Evolutionary conservation across 2,888 invertebrate genomes (phyloP).

Genomic region (Carpatolechia fugitivella): DNA sequence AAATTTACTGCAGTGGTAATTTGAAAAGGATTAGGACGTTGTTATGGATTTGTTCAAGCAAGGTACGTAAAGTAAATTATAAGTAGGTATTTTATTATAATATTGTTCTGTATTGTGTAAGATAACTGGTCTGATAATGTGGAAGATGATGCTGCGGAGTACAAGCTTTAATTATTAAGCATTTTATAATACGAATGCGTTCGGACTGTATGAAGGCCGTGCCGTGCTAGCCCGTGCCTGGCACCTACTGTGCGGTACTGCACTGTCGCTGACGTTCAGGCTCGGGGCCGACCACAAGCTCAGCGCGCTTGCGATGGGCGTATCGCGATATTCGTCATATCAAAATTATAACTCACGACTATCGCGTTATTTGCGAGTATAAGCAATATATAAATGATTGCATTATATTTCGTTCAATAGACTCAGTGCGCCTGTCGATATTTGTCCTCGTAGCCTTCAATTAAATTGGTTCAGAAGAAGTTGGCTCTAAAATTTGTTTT

Average conservation of each 20-base stretch:
- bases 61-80: constrained; percentile 34
- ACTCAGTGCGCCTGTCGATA: constrained; percentile 30
- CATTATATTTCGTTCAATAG: constrained; percentile 10
- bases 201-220: constrained; percentile 65
- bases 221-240: constrained; percentile 63
- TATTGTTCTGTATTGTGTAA: not conserved
- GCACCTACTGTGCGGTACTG: constrained; percentile 38
- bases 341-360: constrained; percentile 2
- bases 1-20: not conserved
- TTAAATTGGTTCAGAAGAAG: not conserved
- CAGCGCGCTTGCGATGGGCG: constrained; percentile 14
- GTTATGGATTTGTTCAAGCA: constrained; percentile 58
- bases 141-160: not conserved
- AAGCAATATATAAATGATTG: constrained; percentile 13
- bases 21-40: not conserved
- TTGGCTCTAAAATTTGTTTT: not conserved
- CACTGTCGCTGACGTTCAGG: not conserved
- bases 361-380: constrained; percentile 7
- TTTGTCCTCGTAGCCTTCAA: constrained; percentile 28
- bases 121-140: too few species aligned
- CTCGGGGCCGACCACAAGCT: constrained; percentile 11
- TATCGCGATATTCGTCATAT: constrained; percentile 12
- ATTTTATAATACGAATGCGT: constrained; percentile 14
- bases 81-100: too few species aligned
- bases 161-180: not conserved